Conservation (phyloP, 1,140 invertebrate species). For the Drosophila cardini region DNA sequence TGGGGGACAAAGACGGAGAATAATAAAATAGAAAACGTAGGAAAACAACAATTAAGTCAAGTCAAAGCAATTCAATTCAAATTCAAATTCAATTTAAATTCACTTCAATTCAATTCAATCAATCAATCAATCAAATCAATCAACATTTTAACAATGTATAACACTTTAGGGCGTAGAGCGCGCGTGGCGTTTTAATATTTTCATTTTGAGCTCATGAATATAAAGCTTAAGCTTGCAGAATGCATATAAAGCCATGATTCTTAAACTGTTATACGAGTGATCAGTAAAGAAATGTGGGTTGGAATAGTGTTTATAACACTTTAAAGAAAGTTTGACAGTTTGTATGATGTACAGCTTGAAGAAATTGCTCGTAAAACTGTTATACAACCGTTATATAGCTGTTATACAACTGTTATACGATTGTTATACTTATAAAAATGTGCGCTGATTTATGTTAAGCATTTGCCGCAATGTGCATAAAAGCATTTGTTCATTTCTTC, state of each 20-base stretch:
- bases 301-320: background rate
- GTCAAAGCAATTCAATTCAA: conserved; percentile 31
- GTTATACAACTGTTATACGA: conserved; percentile 12
- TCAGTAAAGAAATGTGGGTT: background rate
- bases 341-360: background rate
- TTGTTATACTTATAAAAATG: conserved; percentile 11
- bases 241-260: conserved; percentile 23
- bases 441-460: background rate
- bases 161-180: conserved; percentile 39
- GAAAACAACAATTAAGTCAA: conserved; percentile 51
- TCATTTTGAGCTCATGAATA: conserved; percentile 14
- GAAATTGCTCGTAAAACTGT: conserved; percentile 1
- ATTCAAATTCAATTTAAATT: conserved; percentile 27
- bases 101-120: conserved; percentile 36
- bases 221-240: conserved; percentile 11
- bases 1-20: background rate
- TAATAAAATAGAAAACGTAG: background rate
- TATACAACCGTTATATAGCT: conserved; percentile 13
- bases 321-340: background rate
- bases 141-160: conserved; percentile 31
- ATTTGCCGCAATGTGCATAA: conserved; percentile 8
- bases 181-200: background rate
- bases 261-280: background rate
- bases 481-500: conserved; percentile 12
- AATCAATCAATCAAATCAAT: conserved; percentile 39